Base-by-base conservation (phyloP, 2,888 invertebrate species). In the Rhamphomyia laevipes region DNA sequence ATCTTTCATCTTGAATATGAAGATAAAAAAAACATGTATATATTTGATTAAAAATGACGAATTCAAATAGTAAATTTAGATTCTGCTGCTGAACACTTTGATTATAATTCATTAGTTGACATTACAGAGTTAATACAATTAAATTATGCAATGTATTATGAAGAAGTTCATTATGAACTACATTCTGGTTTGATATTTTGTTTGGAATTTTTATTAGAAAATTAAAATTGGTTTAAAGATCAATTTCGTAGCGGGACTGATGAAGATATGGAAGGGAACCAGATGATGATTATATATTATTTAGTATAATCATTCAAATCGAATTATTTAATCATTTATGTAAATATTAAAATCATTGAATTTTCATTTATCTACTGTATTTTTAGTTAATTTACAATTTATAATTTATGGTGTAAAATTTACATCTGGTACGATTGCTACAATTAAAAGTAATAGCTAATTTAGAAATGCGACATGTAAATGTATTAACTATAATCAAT, bases 271-370 rank as follows among this genome's bases (percentile, higher is more conserved):
- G 58, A 63, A 10, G 55, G 53, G 93, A 95, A 43, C 81, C 81
- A 1, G 93, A 94, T 53, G 95, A 95, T 59, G 96, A 97, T 71
- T 99, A 99, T 66, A 79, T 96, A 44, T 74, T 99, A 27, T 95
- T 99, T 61, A 99, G 99, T 73, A 96, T 96, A 68, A 97, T 99
- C 0, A 97, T 97, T 0, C 97, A 99, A 75, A 94, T 99, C 50
- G 99, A 99, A 70, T 73, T 99, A 18, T 99, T 96, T 72, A 95
- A 95, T 1, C 99, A 99, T 72, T 75, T 97, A 64, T 91, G 0
- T 79, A 84, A 33, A 71, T 80, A 43, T 73, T 96, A 21, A 82
- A 89, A 63, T 76, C 79, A 47, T 88, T 92, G 85, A 86, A 92
- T 70, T 96, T 96, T 67, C 79, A 85, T 53, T 74, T 96, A 45